Base-by-base conservation (phyloP, 2,888 invertebrate species). In the Drosophila yooni region DNA sequence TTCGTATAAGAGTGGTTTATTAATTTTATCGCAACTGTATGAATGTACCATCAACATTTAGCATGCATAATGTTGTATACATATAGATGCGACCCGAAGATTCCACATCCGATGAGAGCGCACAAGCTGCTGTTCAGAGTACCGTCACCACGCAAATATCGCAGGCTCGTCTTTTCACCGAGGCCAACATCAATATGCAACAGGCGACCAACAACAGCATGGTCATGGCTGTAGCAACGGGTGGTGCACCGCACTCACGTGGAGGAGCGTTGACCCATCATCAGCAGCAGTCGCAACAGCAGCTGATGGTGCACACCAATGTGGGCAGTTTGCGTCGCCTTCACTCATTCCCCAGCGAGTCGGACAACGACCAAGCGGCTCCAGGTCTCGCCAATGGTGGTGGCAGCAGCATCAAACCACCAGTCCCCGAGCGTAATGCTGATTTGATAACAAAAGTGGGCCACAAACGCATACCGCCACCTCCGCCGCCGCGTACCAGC, bases 401-500 rank as follows among this genome's bases (percentile, higher is more conserved):
- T 50, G 54, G 64, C 69, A 94, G 94, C 90, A 93, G 94, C 80
- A 94, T 94, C 84, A 97, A 97, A 92, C 97, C 97, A 60, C 97
- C 97, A 50, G 95, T 97, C 70, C 97, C 97, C 64, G 97, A 97
- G 93, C 94, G 97, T 33, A 97, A 97, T 91, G 95, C 96, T 46
- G 97, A 97, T 91, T 94, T 97, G 71, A 94, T 96, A 69, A 96
- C 96, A 69, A 94, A 96, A 92, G 95, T 96, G 52, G 95, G 95
- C 21, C 95, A 95, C 69, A 95, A 96, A 88, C 95, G 97, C 62
- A 96, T 97, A 52, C 98, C 98, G 10, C 98, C 98, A 25, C 98
- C 97, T n/a, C 97, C 98, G 36, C 98, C 98, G 34, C 98, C 98
- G n/a, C 95, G 98, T 81, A 97, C 97, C 81, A 97, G 97, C 83